Evolutionary conservation across 2,113 vertebrate species (phyloP), one percentile per base, ranked within the genome.

Genomic region (Otolemur garnettii): DNA sequence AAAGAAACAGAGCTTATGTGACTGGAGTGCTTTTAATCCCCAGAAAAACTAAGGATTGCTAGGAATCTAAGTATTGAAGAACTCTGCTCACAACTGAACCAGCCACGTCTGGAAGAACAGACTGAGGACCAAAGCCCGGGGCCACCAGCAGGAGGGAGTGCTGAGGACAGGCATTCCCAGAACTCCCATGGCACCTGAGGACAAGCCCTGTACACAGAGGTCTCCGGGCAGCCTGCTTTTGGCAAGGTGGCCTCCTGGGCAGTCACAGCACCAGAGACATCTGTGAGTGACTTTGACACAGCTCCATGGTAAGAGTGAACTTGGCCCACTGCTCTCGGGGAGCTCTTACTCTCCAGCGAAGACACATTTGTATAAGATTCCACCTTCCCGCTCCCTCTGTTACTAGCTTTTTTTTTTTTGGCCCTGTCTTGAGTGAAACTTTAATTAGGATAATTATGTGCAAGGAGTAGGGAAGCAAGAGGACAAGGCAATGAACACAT

Each of bases 391-490:
- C 38, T 38, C 38, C 38, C 38, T 38, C 38, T 38, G 38, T 38
- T 38, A 4, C 38, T 38, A 38, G 38, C 38, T 38, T 38, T 38
- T 38, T 38, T 38, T 38, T 38, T 38, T 38, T 38, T 79, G 90
- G 89, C 91, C 93, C 86, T 81, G 21, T 86, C 95, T 98, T 90
- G 86, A 97, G 95, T 97, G 80, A 50, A 75, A 97, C 95, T 96
- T 98, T 97, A 89, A 93, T 96, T 33, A 91, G 97, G 96, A 91
- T 69, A 84, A 35, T 81, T 86, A 93, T 97, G 96, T 96, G 87
- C 91, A 94, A 95, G 96, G 97, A 98, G 92, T 96, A 97, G 90
- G 90, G 96, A 97, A 98, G 72, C 80, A n/a, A 77, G n/a, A 92
- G 74, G 92, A 92, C 94, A 89, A 90, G 75, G 93, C 94, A 83